Evolutionary conservation across 2,888 invertebrate species (phyloP).

Genomic region (Silvanus unidentatus): DNA sequence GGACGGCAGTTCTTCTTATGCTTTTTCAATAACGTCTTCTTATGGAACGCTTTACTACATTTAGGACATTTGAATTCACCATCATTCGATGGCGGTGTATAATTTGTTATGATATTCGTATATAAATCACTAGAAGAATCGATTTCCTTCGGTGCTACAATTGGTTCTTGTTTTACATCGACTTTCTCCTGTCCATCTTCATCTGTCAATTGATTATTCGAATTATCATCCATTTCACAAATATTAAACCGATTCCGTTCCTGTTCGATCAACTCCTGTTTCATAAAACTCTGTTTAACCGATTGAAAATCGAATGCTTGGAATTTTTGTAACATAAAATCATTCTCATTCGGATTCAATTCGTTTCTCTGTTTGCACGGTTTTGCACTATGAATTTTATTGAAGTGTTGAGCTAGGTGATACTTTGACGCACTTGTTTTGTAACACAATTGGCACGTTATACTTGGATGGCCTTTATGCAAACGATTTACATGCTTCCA

Average conservation of each 20-base stretch:
- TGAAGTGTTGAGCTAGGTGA: constrained; percentile 53
- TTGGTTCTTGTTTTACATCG: background rate
- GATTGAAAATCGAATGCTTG: constrained; percentile 38
- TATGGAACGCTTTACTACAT: constrained; percentile 53
- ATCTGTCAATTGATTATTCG: constrained; percentile 17
- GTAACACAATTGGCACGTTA: constrained; percentile 54
- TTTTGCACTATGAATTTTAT: constrained; percentile 48
- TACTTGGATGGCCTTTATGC: constrained; percentile 54
- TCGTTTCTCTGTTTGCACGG: constrained; percentile 5
- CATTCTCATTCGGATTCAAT: constrained; percentile 22
- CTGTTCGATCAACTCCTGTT: constrained; percentile 34
- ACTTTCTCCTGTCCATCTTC: constrained; percentile 13
- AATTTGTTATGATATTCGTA: constrained; percentile 45
- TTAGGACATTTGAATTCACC: constrained; percentile 51
- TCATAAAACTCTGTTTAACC: constrained; percentile 39
- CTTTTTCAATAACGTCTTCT: constrained; percentile 51
- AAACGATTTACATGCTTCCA: constrained; percentile 59
- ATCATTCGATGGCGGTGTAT: constrained; percentile 45
- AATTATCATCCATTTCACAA: constrained; percentile 21
- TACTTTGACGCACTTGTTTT: constrained; percentile 56
- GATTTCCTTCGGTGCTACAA: constrained; percentile 39
- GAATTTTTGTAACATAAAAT: constrained; percentile 40
- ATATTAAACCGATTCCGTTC: constrained; percentile 18
- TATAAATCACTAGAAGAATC: constrained; percentile 42
- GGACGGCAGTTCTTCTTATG: constrained; percentile 54